A percentile compares a stretch with the other conserved stretches of the same genome.
Evolutionary conservation across 2,113 vertebrate species (phyloP).

Genomic region (Rhea pennata): DNA sequence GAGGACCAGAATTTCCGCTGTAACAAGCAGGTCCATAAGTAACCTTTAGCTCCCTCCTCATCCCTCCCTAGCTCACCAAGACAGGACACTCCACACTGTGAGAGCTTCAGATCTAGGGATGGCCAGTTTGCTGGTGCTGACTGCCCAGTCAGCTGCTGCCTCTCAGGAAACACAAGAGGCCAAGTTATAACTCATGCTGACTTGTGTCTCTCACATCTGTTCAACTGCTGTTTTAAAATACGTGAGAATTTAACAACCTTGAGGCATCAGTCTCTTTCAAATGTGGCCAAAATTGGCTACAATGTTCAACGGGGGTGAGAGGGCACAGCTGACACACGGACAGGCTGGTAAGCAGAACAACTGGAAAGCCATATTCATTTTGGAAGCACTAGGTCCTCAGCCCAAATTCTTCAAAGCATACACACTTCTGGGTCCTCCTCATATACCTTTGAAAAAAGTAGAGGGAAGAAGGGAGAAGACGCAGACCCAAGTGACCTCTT

Average conservation of each 20-base stretch:
- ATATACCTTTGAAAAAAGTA: neutral
- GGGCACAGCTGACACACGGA: rapidly evolving
- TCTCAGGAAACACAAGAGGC: neutral
- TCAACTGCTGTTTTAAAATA: neutral
- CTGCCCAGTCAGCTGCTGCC: neutral
- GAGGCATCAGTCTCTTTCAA: neutral
- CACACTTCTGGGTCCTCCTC: neutral
- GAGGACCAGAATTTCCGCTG: neutral
- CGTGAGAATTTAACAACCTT: neutral
- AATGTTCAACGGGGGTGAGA: neutral
- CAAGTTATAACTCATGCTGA: neutral
- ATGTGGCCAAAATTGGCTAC: neutral
- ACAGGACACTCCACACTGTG: neutral
- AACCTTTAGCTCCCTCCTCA: neutral
- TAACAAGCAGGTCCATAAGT: neutral
- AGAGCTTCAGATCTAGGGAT: neutral
- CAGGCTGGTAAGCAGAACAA: neutral
- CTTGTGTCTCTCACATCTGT: neutral
- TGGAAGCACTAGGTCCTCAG: neutral
- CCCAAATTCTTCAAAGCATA: neutral
- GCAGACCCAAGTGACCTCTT: neutral
- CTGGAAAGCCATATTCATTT: neutral
- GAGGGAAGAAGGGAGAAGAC: neutral
- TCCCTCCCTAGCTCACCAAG: neutral
- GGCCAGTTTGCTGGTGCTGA: neutral